Conservation (phyloP, 2,797 vertebrate genomes). For the Aselliscus stoliczkanus region DNA sequence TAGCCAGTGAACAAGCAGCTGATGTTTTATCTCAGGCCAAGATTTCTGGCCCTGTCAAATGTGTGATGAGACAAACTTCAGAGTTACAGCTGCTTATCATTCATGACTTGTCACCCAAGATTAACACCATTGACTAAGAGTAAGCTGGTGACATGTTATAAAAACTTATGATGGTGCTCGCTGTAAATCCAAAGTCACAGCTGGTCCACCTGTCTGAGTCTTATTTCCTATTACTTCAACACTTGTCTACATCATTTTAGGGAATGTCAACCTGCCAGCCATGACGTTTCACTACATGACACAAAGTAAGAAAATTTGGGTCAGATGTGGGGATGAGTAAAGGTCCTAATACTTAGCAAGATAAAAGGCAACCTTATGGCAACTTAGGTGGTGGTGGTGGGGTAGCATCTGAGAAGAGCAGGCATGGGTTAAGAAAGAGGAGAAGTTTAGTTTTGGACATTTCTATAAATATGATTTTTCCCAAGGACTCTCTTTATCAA, state of each 20-base stretch:
- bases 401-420: background rate
- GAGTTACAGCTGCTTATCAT: constrained; percentile 72
- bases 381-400: background rate
- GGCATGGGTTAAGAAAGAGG: background rate
- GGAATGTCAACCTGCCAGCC: constrained; percentile 26
- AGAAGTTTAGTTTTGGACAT: background rate
- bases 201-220: background rate
- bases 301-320: background rate
- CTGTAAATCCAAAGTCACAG: constrained; percentile 64
- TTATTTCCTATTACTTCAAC: background rate
- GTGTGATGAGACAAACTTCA: constrained; percentile 60
- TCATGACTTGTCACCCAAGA: constrained; percentile 75
- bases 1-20: constrained; percentile 37
- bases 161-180: constrained; percentile 67
- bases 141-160: constrained; percentile 69
- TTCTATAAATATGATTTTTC: background rate
- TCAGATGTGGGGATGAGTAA: background rate
- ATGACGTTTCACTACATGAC: background rate
- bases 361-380: background rate
- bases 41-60: constrained; percentile 72
- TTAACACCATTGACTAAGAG: constrained; percentile 72
- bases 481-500: background rate
- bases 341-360: background rate
- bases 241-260: constrained; percentile 42
- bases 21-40: constrained; percentile 43